Evolutionary conservation across 2,888 invertebrate genomes (phyloP).

Genomic region (Dolichopus griseipennis): DNA sequence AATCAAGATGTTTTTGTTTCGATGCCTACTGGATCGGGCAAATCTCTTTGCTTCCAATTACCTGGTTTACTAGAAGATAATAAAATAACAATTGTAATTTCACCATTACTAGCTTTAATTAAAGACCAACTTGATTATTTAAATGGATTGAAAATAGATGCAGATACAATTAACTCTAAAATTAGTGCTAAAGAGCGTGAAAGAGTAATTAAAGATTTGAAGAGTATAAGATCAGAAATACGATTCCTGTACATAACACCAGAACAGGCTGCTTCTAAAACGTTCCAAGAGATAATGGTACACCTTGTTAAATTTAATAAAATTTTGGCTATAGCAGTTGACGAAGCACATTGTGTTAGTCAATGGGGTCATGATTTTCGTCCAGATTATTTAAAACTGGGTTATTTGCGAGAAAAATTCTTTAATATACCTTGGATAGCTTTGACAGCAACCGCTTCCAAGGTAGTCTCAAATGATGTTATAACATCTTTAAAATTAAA

Average conservation of each 20-base stretch:
- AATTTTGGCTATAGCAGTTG: slow-evolving; percentile 84
- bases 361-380: slow-evolving; percentile 99
- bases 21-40: slow-evolving; percentile 98
- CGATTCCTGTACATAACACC: slow-evolving; percentile 92
- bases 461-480: slow-evolving; percentile 75
- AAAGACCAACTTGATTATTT: slow-evolving; percentile 94
- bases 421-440: slow-evolving; percentile 76
- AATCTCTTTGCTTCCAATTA: slow-evolving; percentile 93
- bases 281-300: slow-evolving; percentile 59
- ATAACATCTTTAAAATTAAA: slow-evolving; percentile 59
- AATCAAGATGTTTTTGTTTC: slow-evolving; percentile 88
- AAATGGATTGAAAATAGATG: slow-evolving; percentile 62
- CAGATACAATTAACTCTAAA: slow-evolving; percentile 90
- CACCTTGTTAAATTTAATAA: slow-evolving; percentile 65
- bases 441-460: slow-evolving; percentile 87
- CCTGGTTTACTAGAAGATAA: slow-evolving; percentile 77
- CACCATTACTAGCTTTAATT: slow-evolving; percentile 91
- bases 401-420: slow-evolving; percentile 54
- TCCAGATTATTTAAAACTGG: slow-evolving; percentile 87
- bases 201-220: slow-evolving; percentile 68
- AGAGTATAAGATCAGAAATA: slow-evolving; percentile 61
- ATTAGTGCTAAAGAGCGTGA: slow-evolving; percentile 68
- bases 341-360: slow-evolving; percentile 97
- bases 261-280: slow-evolving; percentile 80
- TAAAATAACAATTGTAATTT: slow-evolving; percentile 86